Conservation (phyloP, 2,888 invertebrate species). For the Chymomyza fuscimana region DNA sequence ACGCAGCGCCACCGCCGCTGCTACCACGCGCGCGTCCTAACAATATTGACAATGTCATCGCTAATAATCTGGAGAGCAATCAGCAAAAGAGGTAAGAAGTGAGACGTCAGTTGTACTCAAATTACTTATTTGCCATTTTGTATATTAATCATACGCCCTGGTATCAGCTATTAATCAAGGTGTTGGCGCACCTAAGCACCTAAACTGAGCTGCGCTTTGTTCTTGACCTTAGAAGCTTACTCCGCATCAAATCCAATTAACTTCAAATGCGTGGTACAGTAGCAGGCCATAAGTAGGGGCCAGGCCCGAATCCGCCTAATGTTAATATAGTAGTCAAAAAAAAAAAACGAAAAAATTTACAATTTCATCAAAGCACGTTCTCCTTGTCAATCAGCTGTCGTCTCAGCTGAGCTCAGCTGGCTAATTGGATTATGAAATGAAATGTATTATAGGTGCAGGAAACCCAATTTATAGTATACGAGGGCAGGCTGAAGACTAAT, state of each 20-base stretch:
- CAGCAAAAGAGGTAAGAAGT: conserved; percentile 66
- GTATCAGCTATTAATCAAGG: conserved; percentile 35
- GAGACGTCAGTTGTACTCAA: background rate
- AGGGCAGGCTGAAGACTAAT: background rate
- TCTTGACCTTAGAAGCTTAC: conserved; percentile 56
- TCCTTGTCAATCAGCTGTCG: conserved; percentile 72
- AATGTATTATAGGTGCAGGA: conserved; percentile 22
- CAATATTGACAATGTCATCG: conserved; percentile 57
- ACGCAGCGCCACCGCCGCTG: conserved; percentile 76
- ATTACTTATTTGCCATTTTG: background rate
- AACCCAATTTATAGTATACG: conserved; percentile 19
- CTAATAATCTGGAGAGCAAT: conserved; percentile 74
- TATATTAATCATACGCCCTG: conserved; percentile 57
- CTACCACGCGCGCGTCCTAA: conserved; percentile 72
- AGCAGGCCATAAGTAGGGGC: conserved; percentile 59
- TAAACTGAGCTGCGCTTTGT: conserved; percentile 42
- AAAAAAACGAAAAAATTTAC: conserved; percentile 2
- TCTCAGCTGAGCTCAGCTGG: conserved; percentile 47
- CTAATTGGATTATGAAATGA: conserved; percentile 73
- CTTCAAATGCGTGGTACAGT: conserved; percentile 1
- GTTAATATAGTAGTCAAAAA: conserved; percentile 33
- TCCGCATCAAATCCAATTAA: conserved; percentile 63
- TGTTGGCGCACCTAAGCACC: conserved; percentile 32
- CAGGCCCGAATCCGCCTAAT: background rate
- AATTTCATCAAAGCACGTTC: conserved; percentile 20